A percentile compares a stretch with the other conserved stretches of the same genome.
Conservation (phyloP, 1,140 invertebrate species). For the Cyclargus thomasi region DNA sequence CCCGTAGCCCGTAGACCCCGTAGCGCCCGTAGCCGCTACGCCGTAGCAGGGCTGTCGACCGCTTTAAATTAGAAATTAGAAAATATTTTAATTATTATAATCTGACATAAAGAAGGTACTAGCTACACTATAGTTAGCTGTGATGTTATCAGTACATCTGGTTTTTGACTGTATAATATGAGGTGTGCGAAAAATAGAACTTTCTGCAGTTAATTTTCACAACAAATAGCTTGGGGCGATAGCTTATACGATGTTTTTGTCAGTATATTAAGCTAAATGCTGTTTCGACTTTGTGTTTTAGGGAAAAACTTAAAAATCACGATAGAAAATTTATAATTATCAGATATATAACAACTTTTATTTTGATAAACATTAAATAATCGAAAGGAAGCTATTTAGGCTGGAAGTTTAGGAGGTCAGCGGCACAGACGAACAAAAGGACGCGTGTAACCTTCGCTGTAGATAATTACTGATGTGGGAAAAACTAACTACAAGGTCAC, state of each 20-base stretch:
- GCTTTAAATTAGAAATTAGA: background rate
- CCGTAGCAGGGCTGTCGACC: constrained; percentile 43
- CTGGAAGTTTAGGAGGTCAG: background rate
- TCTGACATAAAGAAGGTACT: no score
- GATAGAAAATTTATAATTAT: no score
- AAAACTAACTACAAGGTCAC: background rate
- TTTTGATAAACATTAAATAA: background rate
- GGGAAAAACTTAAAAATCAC: no score
- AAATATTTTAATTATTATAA: background rate
- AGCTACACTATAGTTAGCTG: no score
- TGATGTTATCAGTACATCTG: no score
- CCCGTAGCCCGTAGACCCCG: constrained; percentile 17
- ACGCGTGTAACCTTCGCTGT: background rate
- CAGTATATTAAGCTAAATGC: no score
- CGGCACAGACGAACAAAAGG: background rate
- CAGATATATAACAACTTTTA: background rate
- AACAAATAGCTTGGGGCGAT: no score
- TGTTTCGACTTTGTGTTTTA: no score
- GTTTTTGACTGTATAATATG: no score
- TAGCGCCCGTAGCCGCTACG: constrained; percentile 47
- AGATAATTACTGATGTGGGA: constrained; percentile 1
- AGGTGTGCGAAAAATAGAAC: no score
- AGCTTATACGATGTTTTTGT: no score
- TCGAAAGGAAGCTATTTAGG: background rate
- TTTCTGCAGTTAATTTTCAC: no score